These are phyloP conservation scores for Heliconius melpomene DNA, from an alignment of 1,140 invertebrate genomes.

Conservation along the genomic window DNA sequence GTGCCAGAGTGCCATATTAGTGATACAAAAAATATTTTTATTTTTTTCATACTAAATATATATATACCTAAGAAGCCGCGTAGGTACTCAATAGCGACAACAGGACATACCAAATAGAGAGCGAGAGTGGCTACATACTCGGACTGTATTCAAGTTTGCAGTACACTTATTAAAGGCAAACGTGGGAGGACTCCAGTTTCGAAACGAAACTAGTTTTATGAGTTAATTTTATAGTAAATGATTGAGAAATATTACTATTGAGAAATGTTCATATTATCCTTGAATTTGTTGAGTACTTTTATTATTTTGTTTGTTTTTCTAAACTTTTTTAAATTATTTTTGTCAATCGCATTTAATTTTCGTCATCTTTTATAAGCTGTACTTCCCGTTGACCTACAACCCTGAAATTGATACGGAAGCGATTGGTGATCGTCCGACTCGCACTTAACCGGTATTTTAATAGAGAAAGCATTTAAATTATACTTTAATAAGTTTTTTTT, in stretches of 20 bases:
- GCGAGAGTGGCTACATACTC: slow-evolving; percentile 47
- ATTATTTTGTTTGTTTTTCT: background rate
- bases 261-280: background rate
- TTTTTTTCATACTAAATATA: no score
- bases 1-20: no score
- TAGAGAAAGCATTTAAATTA: background rate
- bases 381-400: no score
- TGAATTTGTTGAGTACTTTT: background rate
- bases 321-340: background rate
- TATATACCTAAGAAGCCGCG: background rate
- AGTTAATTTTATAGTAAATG: background rate
- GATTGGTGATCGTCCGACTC: no score
- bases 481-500: background rate
- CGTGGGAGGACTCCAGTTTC: slow-evolving; percentile 38
- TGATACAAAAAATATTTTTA: no score
- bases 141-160: slow-evolving; percentile 16
- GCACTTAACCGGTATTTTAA: background rate
- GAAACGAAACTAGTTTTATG: slow-evolving; percentile 34
- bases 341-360: no score
- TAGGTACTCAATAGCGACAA: background rate
- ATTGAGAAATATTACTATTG: background rate
- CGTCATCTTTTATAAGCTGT: no score
- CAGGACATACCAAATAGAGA: slow-evolving; percentile 48
- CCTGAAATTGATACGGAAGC: no score
- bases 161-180: slow-evolving; percentile 28